Evolutionary conservation across 2,113 vertebrate species (phyloP).

Genomic region (Picathartes gymnocephalus): DNA sequence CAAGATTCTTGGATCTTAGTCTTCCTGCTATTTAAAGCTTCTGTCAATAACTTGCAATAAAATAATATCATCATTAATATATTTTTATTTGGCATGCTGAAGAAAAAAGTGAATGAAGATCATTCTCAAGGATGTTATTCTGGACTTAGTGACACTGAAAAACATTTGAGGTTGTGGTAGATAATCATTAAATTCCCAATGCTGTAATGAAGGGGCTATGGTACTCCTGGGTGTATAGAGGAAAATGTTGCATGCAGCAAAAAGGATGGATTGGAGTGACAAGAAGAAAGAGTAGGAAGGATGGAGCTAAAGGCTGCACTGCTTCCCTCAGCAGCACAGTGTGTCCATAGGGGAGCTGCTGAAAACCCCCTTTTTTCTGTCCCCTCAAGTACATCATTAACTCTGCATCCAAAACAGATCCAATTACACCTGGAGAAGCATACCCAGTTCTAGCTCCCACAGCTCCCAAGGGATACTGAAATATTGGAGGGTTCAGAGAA

Average conservation of each 20-base stretch:
- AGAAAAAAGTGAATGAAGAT: not conserved
- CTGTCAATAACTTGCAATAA: not conserved
- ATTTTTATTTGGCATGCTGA: not conserved
- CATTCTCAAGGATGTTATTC: not conserved
- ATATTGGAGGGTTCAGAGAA: not conserved
- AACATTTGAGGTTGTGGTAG: not conserved
- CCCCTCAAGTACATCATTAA: not conserved
- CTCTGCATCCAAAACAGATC: not conserved
- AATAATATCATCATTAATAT: not conserved
- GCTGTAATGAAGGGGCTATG: not conserved
- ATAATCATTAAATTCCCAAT: not conserved
- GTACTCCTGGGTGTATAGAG: not conserved
- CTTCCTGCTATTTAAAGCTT: not conserved
- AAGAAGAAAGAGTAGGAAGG: not conserved
- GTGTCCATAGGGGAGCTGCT: not conserved
- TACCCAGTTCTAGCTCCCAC: not conserved
- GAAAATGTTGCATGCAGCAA: not conserved
- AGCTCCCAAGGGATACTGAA: not conserved
- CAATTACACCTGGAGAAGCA: not conserved
- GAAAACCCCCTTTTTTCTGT: not conserved
- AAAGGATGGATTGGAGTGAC: not conserved
- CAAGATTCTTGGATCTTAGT: not conserved
- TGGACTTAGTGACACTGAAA: not conserved
- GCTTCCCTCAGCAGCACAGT: not conserved
- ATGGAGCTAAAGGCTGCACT: not conserved